Conservation (phyloP, 2,888 invertebrate genomes). For the Geophilus truncorum region DNA sequence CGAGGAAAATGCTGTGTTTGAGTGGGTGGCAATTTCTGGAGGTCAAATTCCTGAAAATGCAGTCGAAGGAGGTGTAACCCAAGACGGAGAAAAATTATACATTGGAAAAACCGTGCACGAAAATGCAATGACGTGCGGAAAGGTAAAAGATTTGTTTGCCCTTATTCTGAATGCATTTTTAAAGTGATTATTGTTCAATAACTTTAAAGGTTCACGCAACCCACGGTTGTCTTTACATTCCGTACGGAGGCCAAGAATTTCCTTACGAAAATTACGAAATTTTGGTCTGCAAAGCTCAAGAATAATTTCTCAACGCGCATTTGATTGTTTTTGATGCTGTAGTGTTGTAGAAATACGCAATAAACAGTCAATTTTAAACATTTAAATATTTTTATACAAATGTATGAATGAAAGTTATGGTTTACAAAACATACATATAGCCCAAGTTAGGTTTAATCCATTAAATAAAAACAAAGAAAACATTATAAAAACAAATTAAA, state of each 20-base stretch:
- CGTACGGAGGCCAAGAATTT: slow-evolving; percentile 34
- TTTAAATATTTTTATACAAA: background rate
- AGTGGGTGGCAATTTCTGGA: slow-evolving; percentile 23
- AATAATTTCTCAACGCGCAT: too few relatives aligned
- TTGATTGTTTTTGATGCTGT: background rate
- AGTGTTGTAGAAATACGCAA: background rate
- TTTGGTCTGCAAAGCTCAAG: slow-evolving; percentile 5
- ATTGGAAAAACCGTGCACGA: slow-evolving; percentile 34
- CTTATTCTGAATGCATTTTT: too few relatives aligned
- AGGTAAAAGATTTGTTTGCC: too few relatives aligned
- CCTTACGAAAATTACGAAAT: slow-evolving; percentile 33
- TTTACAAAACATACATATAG: background rate
- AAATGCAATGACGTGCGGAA: slow-evolving; percentile 34
- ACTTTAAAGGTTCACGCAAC: slow-evolving; percentile 28
- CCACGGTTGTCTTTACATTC: slow-evolving; percentile 33
- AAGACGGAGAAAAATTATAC: slow-evolving; percentile 30
- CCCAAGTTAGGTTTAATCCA: background rate
- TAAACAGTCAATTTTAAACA: background rate
- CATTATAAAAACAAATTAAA: too few relatives aligned
- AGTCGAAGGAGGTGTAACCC: slow-evolving; percentile 31
- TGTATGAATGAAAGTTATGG: too few relatives aligned
- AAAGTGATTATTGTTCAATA: too few relatives aligned
- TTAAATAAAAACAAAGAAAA: background rate
- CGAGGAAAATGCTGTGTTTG: slow-evolving; percentile 16
- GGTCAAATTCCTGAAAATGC: slow-evolving; percentile 33